Percentiles rank a stretch among this genome's conserved stretches.
These are phyloP conservation scores for Brachyptera putata DNA, from an alignment of 2,888 invertebrate species.

Conservation along the genomic window DNA sequence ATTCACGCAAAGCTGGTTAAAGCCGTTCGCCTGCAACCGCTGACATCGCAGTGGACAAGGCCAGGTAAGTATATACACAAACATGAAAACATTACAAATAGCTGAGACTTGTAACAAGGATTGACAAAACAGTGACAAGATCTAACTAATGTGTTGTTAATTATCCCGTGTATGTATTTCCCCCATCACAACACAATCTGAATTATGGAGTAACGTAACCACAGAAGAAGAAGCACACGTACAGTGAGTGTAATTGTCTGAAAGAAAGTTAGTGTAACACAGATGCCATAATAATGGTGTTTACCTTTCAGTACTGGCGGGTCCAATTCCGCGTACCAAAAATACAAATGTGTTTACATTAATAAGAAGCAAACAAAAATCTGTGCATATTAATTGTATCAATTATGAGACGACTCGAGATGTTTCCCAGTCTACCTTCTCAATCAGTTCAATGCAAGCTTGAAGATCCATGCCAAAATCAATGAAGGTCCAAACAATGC, in stretches of 20 bases:
- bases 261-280: slow-evolving; percentile 7
- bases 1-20: slow-evolving; percentile 92
- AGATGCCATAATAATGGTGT: no score
- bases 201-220: neutral
- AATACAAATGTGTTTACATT: neutral
- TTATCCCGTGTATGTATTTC: neutral
- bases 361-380: neutral
- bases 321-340: slow-evolving; percentile 2
- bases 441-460: slow-evolving; percentile 74
- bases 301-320: slow-evolving; percentile 12
- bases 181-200: no score
- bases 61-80: neutral
- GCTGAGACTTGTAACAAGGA: no score
- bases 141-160: neutral
- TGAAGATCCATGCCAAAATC: slow-evolving; percentile 91
- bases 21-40: slow-evolving; percentile 70
- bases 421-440: slow-evolving; percentile 54
- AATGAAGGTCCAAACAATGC: slow-evolving; percentile 89
- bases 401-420: slow-evolving; percentile 1
- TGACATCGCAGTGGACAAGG: neutral
- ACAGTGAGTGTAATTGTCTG: slow-evolving; percentile 5
- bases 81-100: slow-evolving; percentile 18
- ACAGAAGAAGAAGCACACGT: neutral
- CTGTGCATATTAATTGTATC: neutral
- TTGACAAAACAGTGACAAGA: neutral